These are phyloP conservation scores for Chitala chitala DNA, from an alignment of 2,113 vertebrate genomes.

Conservation along the genomic window DNA sequence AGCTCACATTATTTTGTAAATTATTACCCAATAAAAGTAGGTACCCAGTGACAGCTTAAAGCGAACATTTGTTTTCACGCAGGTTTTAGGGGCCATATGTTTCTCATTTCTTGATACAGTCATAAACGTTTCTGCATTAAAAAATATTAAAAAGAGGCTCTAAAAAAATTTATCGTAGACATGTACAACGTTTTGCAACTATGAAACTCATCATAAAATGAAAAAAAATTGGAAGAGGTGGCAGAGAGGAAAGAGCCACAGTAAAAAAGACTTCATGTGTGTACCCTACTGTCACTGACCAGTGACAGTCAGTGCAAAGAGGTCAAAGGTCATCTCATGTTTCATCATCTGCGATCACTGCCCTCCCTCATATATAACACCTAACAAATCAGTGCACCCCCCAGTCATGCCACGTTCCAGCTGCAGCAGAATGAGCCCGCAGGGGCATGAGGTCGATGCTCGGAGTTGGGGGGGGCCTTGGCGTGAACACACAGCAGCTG, in stretches of 20 bases:
- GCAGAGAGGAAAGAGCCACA: too few species aligned
- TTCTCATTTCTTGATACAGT: conserved; percentile 46
- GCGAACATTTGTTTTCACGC: conserved; percentile 49
- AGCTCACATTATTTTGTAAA: conserved; percentile 49
- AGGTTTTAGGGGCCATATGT: conserved; percentile 44
- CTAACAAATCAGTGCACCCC: conserved; percentile 40
- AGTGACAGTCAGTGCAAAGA: too few species aligned
- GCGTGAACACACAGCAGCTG: conserved; percentile 61
- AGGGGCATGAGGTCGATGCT: conserved; percentile 29
- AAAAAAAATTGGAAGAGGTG: conserved; percentile 19
- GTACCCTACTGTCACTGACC: background rate
- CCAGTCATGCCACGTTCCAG: conserved; percentile 22
- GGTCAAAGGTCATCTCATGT: too few species aligned
- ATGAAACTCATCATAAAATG: too few species aligned
- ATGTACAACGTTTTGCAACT: conserved; percentile 32
- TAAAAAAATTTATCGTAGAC: conserved; percentile 41
- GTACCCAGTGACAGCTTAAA: conserved; percentile 47
- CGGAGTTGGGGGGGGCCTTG: too few species aligned
- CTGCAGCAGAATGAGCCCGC: background rate
- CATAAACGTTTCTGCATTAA: conserved; percentile 33
- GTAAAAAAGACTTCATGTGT: conserved; percentile 10
- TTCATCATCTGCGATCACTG: too few species aligned
- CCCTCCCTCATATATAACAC: conserved; percentile 31
- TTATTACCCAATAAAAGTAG: conserved; percentile 51
- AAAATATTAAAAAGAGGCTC: conserved; percentile 26